Evolutionary conservation across 2,113 vertebrate species (phyloP), one percentile per base, ranked within the genome.

Genomic region (Uropsilus gracilis): DNA sequence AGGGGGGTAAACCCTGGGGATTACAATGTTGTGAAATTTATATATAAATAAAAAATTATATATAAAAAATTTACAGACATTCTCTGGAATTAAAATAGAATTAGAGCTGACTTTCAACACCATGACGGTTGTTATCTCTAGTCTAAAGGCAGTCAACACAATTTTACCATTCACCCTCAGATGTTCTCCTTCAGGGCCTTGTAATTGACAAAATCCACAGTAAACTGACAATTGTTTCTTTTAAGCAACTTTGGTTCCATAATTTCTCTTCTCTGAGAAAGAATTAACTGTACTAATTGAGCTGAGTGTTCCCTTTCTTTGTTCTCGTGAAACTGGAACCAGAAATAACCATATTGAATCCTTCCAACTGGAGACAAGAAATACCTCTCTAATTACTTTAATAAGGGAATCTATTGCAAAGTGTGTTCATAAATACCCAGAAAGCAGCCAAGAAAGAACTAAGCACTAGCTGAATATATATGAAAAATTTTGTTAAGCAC

Each of bases 381-480:
- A 89, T 18, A 6, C 46, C n/a, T 85, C 44, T 64, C 53, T 34
- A 30, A 24, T 34, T 64, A 68, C 22, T 16, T 72, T 64, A 75
- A n/a, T 69, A 86, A 84, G 37, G 17, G 26, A 76, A 26, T 91
- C 83, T 68, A 32, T 44, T 81, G n/a, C 30, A 81, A 76, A 95
- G 44, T 8, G 42, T 39, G 26, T 39, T 22, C 20, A 71, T 50
- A 44, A 69, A 69, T 53, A 89, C 34, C 4, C 66, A 64, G 50
- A 66, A 2, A 90, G 8, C 10, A 63, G 59, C 59, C 44, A 85
- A 48, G 39, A 85, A 77, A 89, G 75, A 9, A 50, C 5, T 16
- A 64, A 68, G 1, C 1, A 9, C 28, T 57, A 85, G 12, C 72
- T 28, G 3, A 81, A 57, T 76, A 42, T 55, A 22, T 59, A 57